These are phyloP conservation scores for Oenanthe melanoleuca DNA, from an alignment of 2,113 vertebrate species.

Conservation along the genomic window DNA sequence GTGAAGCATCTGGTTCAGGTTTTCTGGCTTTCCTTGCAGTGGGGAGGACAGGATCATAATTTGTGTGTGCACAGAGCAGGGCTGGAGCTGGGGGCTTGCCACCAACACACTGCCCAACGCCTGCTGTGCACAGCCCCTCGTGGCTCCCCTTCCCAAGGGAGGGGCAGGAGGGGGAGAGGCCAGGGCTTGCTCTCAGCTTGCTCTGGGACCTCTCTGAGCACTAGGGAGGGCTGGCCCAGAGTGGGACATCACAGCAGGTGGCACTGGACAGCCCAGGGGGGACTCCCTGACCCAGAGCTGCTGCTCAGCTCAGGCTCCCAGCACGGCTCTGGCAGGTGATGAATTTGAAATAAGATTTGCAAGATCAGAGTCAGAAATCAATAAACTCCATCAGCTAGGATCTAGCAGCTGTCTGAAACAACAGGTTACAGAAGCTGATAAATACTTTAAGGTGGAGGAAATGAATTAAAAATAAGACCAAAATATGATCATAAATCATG, in stretches of 20 bases:
- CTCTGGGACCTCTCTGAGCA: background rate
- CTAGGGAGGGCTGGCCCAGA: background rate
- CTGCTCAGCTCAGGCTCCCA: background rate
- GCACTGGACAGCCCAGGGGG: background rate
- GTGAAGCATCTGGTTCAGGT: slow-evolving; percentile 49
- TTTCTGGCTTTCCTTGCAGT: background rate
- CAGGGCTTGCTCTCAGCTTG: background rate
- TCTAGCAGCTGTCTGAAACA: slow-evolving; percentile 29
- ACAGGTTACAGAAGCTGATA: slow-evolving; percentile 14
- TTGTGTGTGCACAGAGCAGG: background rate
- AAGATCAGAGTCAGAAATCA: slow-evolving; percentile 35
- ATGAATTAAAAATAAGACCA: slow-evolving; percentile 26
- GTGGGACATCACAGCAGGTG: background rate
- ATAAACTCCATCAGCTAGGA: slow-evolving; percentile 33
- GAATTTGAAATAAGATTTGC: slow-evolving; percentile 10
- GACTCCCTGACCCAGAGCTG: accelerated
- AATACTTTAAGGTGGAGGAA: slow-evolving; percentile 20
- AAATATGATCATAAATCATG: slow-evolving; percentile 17
- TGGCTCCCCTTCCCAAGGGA: background rate
- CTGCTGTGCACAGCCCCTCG: background rate
- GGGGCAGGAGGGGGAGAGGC: no score
- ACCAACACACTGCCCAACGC: accelerated
- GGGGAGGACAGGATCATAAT: background rate
- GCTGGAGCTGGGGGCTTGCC: background rate
- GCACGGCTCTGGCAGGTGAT: background rate